Conservation (phyloP, 2,113 vertebrate genomes). For the Orientallactaga bullata region DNA sequence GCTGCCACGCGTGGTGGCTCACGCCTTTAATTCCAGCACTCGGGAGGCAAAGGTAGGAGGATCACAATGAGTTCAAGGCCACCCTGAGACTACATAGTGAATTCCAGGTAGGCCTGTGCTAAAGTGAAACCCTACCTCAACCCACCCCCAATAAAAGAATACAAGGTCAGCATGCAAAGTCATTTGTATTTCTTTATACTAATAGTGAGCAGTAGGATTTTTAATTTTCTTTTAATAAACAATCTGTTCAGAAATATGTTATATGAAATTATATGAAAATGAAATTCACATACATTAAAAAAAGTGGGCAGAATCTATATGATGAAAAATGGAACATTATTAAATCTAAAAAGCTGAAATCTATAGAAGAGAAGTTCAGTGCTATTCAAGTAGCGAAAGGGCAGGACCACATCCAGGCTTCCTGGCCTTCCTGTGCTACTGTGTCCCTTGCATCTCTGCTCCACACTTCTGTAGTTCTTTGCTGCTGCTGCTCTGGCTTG, state of each 20-base stretch:
- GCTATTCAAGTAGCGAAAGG: neutral
- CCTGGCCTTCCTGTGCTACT: neutral
- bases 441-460: neutral
- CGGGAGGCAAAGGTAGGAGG: no score
- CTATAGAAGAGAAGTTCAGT: neutral
- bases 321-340: neutral
- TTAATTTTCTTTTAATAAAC: constrained; percentile 2
- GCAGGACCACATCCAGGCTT: fast-evolving
- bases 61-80: no score
- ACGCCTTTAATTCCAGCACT: no score
- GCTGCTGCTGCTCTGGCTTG: neutral
- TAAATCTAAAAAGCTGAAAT: neutral
- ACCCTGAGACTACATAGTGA: no score
- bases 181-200: neutral
- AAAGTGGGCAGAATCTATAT: neutral
- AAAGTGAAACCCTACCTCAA: no score
- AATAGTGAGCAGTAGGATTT: neutral
- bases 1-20: no score
- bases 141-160: no score
- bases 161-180: neutral
- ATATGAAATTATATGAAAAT: neutral
- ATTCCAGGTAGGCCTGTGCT: no score
- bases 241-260: neutral
- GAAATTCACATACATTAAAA: neutral
- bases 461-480: no score